Evolutionary conservation across 2,888 invertebrate genomes (phyloP).

Genomic region (Caenorhabditis becei): DNA sequence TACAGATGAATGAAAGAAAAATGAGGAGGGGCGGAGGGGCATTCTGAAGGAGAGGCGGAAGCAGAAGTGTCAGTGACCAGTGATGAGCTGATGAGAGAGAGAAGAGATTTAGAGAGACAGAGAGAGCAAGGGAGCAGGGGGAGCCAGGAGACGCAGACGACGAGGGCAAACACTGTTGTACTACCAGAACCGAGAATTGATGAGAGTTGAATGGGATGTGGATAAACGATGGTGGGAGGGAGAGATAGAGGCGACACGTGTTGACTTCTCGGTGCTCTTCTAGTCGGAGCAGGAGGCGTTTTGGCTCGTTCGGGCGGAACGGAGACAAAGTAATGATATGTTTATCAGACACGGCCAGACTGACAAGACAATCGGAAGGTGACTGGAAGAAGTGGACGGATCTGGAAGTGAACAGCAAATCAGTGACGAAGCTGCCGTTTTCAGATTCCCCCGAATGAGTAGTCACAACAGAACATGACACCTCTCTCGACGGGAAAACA

Average conservation of each 20-base stretch:
- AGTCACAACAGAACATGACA: no score
- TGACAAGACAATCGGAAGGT: background rate
- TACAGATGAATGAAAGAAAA: constrained; percentile 56
- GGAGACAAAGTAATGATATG: background rate
- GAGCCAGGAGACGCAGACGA: constrained; percentile 1
- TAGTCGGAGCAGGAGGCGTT: background rate
- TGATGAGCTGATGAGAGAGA: constrained; percentile 38
- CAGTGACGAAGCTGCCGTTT: background rate
- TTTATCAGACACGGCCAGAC: background rate
- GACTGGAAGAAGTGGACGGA: no score
- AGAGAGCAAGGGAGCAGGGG: background rate
- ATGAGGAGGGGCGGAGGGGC: constrained; percentile 18
- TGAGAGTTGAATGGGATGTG: constrained; percentile 33
- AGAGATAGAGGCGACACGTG: constrained; percentile 5
- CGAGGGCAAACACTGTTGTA: constrained; percentile 50
- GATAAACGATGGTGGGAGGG: background rate
- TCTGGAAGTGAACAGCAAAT: no score
- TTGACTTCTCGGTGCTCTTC: background rate
- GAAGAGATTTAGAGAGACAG: constrained; percentile 43
- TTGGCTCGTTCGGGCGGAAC: background rate
- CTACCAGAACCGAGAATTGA: constrained; percentile 51
- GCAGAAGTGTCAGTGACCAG: constrained; percentile 52
- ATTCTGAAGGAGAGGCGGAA: constrained; percentile 8
- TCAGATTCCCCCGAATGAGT: no score
- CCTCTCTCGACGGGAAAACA: no score